Conservation (phyloP, 2,113 vertebrate genomes). For the Rhinichthys klamathensis region DNA sequence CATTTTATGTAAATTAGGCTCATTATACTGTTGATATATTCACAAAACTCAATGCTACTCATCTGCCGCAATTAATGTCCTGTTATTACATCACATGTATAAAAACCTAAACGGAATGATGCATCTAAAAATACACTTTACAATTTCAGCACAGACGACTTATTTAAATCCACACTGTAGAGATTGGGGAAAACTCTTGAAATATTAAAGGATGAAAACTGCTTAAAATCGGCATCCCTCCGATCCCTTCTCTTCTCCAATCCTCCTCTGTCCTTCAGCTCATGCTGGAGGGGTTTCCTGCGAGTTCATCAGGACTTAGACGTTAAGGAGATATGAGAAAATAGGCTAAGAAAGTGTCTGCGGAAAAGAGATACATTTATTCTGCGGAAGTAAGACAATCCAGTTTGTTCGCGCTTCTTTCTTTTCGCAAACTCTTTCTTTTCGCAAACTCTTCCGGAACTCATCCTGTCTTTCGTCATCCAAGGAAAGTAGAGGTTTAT, state of each 20-base stretch:
- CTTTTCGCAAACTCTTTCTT: constrained; percentile 6
- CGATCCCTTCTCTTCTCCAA: background rate
- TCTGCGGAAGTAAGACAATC: constrained; percentile 24
- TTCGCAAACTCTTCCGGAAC: background rate
- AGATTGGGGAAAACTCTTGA: constrained; percentile 14
- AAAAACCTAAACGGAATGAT: background rate
- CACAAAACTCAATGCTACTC: background rate
- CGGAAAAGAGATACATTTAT: constrained; percentile 33
- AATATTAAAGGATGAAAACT: constrained; percentile 33
- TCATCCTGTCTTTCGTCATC: constrained; percentile 1
- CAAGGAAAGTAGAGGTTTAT: constrained; percentile 19
- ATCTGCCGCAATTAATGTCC: background rate
- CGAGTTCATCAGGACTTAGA: background rate
- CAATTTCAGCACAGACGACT: background rate
- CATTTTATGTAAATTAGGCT: background rate
- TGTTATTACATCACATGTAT: background rate
- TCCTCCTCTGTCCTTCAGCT: constrained; percentile 22
- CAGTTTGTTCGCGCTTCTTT: constrained; percentile 6
- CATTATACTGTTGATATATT: background rate
- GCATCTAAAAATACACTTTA: constrained; percentile 2
- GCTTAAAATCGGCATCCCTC: constrained; percentile 6
- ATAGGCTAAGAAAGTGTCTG: constrained; percentile 21
- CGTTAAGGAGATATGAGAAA: constrained; percentile 26
- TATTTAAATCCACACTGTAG: constrained; percentile 1
- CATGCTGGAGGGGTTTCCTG: constrained; percentile 2